Evolutionary conservation across 2,888 invertebrate species (phyloP), one percentile per base, ranked within the genome.

Genomic region (Melangyna quadrimaculata): DNA sequence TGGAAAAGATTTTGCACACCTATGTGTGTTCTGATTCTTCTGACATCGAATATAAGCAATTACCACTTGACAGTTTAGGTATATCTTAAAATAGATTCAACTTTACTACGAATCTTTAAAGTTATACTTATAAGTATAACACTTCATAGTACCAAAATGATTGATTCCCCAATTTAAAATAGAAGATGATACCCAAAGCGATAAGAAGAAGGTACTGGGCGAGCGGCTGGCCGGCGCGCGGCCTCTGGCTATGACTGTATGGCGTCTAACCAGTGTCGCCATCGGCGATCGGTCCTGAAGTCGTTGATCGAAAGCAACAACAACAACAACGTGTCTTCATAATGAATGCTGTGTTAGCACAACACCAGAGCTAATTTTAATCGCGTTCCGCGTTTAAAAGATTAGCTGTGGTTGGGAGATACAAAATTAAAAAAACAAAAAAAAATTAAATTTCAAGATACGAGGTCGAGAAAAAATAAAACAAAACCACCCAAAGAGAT

Each of bases 341-440:
- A 75, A 79, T 75, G 63, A 74, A 45, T 45, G 29, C 17, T 43
- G 35, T 35, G 32, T 75, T 59, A 75, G 71, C 72, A 72, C 75
- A 75, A 84, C 72, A 80, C 75, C 84, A 75, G 72, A 55, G 71
- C 84, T 75, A 84, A 84, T 84, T 84, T 73, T 69, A 53, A 79
- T 71, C 65, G 83, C 70, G 73, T 78, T 83, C 65, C 59, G 83
- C 55, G 69, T 59, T 78, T 73, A 40, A 10, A 75, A 78, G 73
- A 45, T 67, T 27, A 53, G 45, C 53, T 40, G 24, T 29, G 80
- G 70, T 45, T 63, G 40, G 57, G 63, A 63, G 32, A 63, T 73
- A 78, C 17, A 35, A 57, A 32, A 57, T 43, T n/a, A 29, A 24
- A 35, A 37, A 48, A 51, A n/a, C n/a, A n/a, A 70, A 53, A 65